Base-by-base conservation (phyloP, 2,888 invertebrate species). In the Lottia gigantea region DNA sequence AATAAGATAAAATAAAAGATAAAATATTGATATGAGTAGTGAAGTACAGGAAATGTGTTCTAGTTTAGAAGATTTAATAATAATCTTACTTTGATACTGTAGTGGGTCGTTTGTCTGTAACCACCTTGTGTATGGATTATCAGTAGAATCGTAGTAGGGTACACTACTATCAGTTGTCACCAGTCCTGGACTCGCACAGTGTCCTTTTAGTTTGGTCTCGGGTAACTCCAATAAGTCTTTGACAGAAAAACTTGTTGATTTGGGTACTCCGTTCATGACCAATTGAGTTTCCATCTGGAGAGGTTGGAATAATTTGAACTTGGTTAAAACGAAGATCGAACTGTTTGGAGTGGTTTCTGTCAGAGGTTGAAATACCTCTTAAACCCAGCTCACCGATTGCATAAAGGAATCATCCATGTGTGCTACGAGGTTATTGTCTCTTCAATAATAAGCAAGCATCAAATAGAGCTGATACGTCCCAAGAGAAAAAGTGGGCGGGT, bases 221-320 rank as follows among this genome's bases (percentile, higher is more conserved):
- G 95, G 95, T 82, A 97, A 91, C 82, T 97, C 96, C 84, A 97
- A 91, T 85, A 97, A 96, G 88, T 97, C 96, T 82, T 95, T 95
- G 84, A 97, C 96, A 85, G 95, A 95, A 89, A 97, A 97, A 74
- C 96, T 94, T 62, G 93, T 93, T 79, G 93, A 91, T 85, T 93
- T 93, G 80, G 94, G 91, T 84, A 93, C 93, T 16, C 75, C 77
- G 68, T 93, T 92, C 73, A 89, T 85, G 0, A 93, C 93, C 91
- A 94, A 73, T 40, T 78, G 78, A 45, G 81, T 76, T 66, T 83
- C 82, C 81, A 83, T 82, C 80, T 82, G 70, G 15, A 62, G 46
- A n/a, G 55, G 65, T 63, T 55, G 55, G 55, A 55, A 55, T 55
- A 23, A 55, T 55, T 55, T 55, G 19, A 55, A 55, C 19, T 55